phyloP scores from a whole-genome alignment of 2,888 invertebrate species.

The Cremastinae sp. region DNA sequence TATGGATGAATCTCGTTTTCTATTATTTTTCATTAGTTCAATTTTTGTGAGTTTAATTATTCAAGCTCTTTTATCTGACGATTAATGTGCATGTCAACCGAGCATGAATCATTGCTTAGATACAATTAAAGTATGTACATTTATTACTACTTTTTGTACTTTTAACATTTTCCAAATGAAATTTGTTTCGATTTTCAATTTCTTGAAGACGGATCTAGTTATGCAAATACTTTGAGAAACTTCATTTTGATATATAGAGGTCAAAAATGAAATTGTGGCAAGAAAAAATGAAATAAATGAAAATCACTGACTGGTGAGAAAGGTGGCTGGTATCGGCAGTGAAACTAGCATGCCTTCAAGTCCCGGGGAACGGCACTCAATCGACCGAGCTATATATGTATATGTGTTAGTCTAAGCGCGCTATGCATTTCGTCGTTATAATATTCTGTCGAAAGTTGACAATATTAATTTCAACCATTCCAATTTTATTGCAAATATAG shows the following conservation, averaged over 20 bases:
- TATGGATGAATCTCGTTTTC: too few species aligned
- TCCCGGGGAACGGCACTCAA: slow-evolving; percentile 10
- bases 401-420: too few species aligned
- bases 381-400: slow-evolving; percentile 48
- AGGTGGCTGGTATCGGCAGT: slow-evolving; percentile 22
- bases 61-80: too few species aligned
- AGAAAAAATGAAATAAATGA: slow-evolving; percentile 28
- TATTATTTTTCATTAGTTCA: too few species aligned
- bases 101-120: too few species aligned
- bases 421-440: slow-evolving; percentile 41
- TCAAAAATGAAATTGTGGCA: background rate
- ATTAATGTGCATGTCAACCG: too few species aligned
- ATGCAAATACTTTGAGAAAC: slow-evolving; percentile 34
- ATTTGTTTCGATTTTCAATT: background rate
- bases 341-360: slow-evolving; percentile 14
- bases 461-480: slow-evolving; percentile 31
- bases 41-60: too few species aligned
- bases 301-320: slow-evolving; percentile 25
- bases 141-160: too few species aligned
- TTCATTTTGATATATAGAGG: slow-evolving; percentile 3
- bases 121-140: too few species aligned
- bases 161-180: background rate
- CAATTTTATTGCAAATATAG: slow-evolving; percentile 2
- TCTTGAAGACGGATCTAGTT: background rate
- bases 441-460: slow-evolving; percentile 55